Conservation (phyloP, 35 echinoderm and acorn worm genomes). For the Eucidaris tribuloides region DNA sequence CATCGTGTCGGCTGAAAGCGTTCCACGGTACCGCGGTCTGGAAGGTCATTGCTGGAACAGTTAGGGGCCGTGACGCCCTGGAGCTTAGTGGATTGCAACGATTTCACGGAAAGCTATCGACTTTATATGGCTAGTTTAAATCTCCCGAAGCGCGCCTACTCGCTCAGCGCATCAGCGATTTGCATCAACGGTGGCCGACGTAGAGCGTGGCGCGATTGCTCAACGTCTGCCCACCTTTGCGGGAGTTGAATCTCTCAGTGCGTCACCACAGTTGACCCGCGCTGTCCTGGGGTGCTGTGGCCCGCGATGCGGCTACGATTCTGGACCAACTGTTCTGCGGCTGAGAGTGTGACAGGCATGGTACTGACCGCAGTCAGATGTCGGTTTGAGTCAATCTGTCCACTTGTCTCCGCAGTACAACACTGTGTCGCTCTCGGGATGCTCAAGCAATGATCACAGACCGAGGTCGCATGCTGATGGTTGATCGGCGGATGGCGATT, state of each 20-base stretch:
- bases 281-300: slow-evolving; percentile 78
- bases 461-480: slow-evolving; percentile 84
- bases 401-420: slow-evolving; percentile 85
- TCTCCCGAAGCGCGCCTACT: slow-evolving; percentile 74
- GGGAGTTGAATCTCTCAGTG: slow-evolving; percentile 91
- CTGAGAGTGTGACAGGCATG: slow-evolving; percentile 93
- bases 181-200: slow-evolving; percentile 97
- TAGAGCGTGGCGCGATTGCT: slow-evolving; percentile 88
- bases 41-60: slow-evolving; percentile 98
- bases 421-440: slow-evolving; percentile 81
- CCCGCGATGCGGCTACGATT: slow-evolving; percentile 62
- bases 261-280: slow-evolving; percentile 93
- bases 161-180: slow-evolving; percentile 90
- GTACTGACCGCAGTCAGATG: slow-evolving; percentile 94
- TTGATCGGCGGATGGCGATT: slow-evolving; percentile 75
- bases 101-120: slow-evolving; percentile 90
- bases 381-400: slow-evolving; percentile 90
- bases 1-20: slow-evolving; percentile 71
- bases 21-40: slow-evolving; percentile 91
- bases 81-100: slow-evolving; percentile 91
- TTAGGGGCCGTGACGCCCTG: slow-evolving; percentile 75
- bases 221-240: slow-evolving; percentile 83
- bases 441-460: slow-evolving; percentile 98
- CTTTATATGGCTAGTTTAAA: slow-evolving; percentile 95
- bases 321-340: slow-evolving; percentile 64